phyloP scores from a whole-genome alignment of 2,888 invertebrate genomes.

The Neoitamus cyanurus region DNA sequence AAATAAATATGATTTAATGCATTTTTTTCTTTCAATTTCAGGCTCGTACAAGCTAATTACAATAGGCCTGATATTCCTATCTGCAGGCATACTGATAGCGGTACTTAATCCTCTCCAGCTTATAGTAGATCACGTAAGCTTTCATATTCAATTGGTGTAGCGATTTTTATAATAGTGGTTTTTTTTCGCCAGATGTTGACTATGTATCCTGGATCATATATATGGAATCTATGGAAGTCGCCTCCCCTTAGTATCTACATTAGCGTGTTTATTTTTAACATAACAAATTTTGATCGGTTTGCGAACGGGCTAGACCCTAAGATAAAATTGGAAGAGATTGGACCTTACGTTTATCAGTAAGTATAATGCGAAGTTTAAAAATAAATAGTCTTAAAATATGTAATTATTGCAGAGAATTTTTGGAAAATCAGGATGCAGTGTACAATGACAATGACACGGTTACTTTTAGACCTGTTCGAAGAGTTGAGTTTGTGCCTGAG shows the following conservation, averaged over 20 bases:
- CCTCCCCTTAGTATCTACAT: constrained; percentile 76
- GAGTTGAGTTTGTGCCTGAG: constrained; percentile 72
- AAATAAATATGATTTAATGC: background rate
- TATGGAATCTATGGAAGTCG: constrained; percentile 72
- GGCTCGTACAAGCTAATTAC: background rate
- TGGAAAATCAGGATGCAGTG: constrained; percentile 75
- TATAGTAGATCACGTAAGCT: constrained; percentile 61
- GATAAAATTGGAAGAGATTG: constrained; percentile 77
- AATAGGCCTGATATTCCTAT: background rate
- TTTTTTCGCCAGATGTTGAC: constrained; percentile 59
- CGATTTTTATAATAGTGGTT: too few species aligned
- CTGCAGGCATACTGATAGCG: background rate
- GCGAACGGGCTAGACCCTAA: constrained; percentile 73
- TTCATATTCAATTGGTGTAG: background rate
- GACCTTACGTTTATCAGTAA: constrained; percentile 87
- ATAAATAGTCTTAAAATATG: constrained; percentile 2
- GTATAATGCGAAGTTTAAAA: constrained; percentile 57
- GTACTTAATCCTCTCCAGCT: constrained; percentile 28
- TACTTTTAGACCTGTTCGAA: constrained; percentile 72
- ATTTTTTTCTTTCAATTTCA: background rate
- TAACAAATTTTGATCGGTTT: constrained; percentile 81
- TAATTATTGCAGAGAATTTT: constrained; percentile 73
- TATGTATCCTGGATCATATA: constrained; percentile 70
- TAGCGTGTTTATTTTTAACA: constrained; percentile 79
- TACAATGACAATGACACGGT: constrained; percentile 75